These are phyloP conservation scores for Conus ventricosus DNA, from an alignment of 1,140 invertebrate genomes.

Conservation along the genomic window DNA sequence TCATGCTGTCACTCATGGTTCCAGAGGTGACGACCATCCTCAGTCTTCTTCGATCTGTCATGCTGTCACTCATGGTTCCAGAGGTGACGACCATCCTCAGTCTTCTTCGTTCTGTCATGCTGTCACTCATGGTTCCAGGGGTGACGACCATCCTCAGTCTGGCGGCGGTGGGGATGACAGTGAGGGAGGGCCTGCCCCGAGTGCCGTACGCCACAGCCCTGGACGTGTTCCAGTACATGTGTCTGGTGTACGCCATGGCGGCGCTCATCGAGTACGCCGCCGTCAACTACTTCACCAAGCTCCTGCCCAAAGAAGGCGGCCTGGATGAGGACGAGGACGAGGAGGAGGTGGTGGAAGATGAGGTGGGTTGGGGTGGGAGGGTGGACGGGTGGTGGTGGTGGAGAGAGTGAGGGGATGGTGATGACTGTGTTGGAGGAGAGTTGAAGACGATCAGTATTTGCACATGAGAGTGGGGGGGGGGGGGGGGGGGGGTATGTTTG, in stretches of 20 bases:
- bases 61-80: too few species aligned
- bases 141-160: slow-evolving; percentile 81
- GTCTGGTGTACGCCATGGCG: slow-evolving; percentile 94
- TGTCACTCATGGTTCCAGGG: slow-evolving; percentile 66
- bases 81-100: neutral
- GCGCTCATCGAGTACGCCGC: slow-evolving; percentile 94
- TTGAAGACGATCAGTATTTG: too few species aligned
- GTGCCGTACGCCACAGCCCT: slow-evolving; percentile 89
- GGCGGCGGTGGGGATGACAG: slow-evolving; percentile 79
- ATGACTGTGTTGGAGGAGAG: neutral
- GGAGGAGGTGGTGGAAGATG: neutral
- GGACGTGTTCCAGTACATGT: slow-evolving; percentile 95
- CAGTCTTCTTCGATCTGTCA: neutral
- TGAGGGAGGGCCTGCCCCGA: slow-evolving; percentile 77
- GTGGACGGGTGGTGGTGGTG: neutral
- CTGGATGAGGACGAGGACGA: slow-evolving; percentile 45
- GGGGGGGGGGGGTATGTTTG: too few species aligned
- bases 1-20: neutral
- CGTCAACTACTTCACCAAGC: slow-evolving; percentile 95
- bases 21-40: neutral
- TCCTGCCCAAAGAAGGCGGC: slow-evolving; percentile 61
- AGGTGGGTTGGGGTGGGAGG: neutral
- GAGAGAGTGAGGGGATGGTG: neutral
- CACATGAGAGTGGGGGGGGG: too few species aligned
- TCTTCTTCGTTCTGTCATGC: neutral